Percentiles rank a stretch among this genome's conserved stretches.
phyloP scores from a whole-genome alignment of 2,113 vertebrate species.

The Menura novaehollandiae region DNA sequence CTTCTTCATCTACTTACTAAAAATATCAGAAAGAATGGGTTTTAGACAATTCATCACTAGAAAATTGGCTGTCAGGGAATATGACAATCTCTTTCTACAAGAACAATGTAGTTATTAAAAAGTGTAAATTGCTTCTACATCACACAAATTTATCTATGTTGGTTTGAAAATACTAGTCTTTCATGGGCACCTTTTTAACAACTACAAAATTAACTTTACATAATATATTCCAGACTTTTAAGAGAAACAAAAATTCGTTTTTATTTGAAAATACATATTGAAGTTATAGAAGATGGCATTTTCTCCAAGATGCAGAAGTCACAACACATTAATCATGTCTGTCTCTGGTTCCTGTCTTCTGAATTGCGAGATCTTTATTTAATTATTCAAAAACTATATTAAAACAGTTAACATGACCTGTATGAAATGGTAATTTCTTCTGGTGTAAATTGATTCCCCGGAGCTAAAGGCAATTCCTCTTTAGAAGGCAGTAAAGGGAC shows the following conservation, averaged over 20 bases:
- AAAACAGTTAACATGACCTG: background rate
- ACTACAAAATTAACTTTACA: conserved; percentile 50
- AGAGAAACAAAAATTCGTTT: background rate
- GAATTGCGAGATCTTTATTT: background rate
- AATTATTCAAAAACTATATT: background rate
- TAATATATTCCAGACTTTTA: conserved; percentile 9
- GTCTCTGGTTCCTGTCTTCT: background rate
- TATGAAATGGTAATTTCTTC: background rate
- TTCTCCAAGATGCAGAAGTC: background rate
- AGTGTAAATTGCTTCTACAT: conserved; percentile 71
- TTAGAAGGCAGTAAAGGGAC: background rate
- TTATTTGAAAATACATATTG: conserved; percentile 13
- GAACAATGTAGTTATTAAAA: conserved; percentile 75
- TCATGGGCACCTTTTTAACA: conserved; percentile 35
- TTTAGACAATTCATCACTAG: conserved; percentile 71
- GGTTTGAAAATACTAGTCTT: conserved; percentile 61
- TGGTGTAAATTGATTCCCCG: background rate
- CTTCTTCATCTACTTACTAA: conserved; percentile 50
- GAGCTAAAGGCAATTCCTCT: background rate
- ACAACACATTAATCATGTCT: background rate
- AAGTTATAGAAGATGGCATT: background rate
- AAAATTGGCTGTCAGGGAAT: conserved; percentile 67
- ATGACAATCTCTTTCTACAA: conserved; percentile 64
- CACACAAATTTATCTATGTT: conserved; percentile 43
- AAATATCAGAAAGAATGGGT: conserved; percentile 50